A percentile compares a stretch with the other conserved stretches of the same genome.
These are phyloP conservation scores for Neofelis nebulosa DNA, from an alignment of 2,113 vertebrate genomes.

Conservation along the genomic window DNA sequence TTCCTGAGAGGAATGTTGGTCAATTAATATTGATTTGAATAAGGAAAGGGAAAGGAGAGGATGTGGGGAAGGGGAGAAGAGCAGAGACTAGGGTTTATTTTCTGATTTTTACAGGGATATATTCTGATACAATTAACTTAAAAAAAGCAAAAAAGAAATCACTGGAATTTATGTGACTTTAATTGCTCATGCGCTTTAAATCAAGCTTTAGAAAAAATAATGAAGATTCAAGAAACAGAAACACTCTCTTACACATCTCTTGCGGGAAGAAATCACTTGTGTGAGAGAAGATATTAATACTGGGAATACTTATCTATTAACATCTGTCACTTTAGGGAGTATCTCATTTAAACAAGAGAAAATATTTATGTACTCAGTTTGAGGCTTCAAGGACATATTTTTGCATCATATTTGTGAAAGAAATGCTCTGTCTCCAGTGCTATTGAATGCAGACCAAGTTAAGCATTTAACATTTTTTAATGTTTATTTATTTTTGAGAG, in stretches of 20 bases:
- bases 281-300: background rate
- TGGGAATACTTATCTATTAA: slow-evolving; percentile 11
- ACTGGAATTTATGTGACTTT: background rate
- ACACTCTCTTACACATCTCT: background rate
- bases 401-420: background rate
- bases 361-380: background rate
- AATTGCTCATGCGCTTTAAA: background rate
- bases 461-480: background rate
- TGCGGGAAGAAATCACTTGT: background rate
- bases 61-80: background rate
- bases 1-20: slow-evolving; percentile 13
- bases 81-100: background rate
- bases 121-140: background rate
- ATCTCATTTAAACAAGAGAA: background rate
- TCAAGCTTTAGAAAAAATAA: background rate
- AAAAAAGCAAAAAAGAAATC: background rate
- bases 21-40: slow-evolving; percentile 42
- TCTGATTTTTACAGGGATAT: background rate
- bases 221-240: background rate
- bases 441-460: background rate
- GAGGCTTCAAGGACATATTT: slow-evolving; percentile 1
- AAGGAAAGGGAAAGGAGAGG: background rate
- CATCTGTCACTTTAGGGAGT: background rate
- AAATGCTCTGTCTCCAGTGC: slow-evolving; percentile 2
- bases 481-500: no score